Evolutionary conservation across 2,113 vertebrate species (phyloP), one percentile per base, ranked within the genome.

Genomic region (Neogale vison): DNA sequence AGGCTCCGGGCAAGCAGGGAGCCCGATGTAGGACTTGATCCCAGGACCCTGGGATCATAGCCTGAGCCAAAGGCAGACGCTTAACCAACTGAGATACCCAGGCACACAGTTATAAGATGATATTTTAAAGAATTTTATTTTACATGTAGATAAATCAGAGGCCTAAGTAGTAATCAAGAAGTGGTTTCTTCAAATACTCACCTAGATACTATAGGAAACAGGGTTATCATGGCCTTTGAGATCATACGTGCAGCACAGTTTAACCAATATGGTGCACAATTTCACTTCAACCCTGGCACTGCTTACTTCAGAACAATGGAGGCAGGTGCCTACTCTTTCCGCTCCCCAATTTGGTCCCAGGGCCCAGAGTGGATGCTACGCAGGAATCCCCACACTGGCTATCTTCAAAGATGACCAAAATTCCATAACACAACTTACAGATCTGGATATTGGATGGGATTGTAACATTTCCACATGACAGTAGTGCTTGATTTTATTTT

Each of bases 401-500:
- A 18, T 63, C 24, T 72, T 39, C 47, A 29, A 34, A 86, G 52
- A 63, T 36, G 36, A 34, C 45, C 55, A 34, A 74, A 63, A 87
- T 42, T 23, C 20, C 63, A 4, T 55, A 34, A 79, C 63, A 42
- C 18, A 71, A 20, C 71, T 79, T 84, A 79, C 57, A 50, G 14
- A 52, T 4, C 12, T 83, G 39, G 59, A 69, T n/a, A 63, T 3
- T 45, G n/a, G 42, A 14, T 42, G 36, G 34, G 34, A 18, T 7
- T 59, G 74, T 50, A 59, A 45, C 29, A 76, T 61, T 63, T 31
- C 63, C 61, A 36, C 29, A 1, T 23, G 59, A 52, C 29, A 95
- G 82, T 88, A 59, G 39, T 76, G 29, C 29, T 95, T 95, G 39
- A 29, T 90, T 88, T 84, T 45, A 23, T 65, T 77, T 93, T 79